These are phyloP conservation scores for Sipha maydis DNA, from an alignment of 2,888 invertebrate species.

Conservation along the genomic window DNA sequence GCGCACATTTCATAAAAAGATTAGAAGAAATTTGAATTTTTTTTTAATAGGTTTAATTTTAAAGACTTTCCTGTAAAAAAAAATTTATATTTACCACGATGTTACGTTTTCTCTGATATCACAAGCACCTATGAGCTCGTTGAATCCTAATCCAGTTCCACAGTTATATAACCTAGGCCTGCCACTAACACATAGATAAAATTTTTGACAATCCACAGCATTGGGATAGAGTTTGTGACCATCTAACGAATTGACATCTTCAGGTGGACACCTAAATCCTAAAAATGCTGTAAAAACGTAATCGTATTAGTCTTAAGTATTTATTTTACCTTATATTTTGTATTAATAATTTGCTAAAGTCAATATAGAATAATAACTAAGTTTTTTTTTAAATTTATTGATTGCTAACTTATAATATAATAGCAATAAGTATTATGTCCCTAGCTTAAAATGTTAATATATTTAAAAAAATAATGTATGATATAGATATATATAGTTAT, in stretches of 20 bases:
- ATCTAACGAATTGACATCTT: slow-evolving; percentile 69
- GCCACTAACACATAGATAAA: slow-evolving; percentile 79
- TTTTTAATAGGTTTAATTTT: neutral
- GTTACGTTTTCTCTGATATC: slow-evolving; percentile 82
- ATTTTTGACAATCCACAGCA: slow-evolving; percentile 77
- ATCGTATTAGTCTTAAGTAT: neutral
- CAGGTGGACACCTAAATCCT: slow-evolving; percentile 80
- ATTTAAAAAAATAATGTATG: no score
- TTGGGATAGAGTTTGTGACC: slow-evolving; percentile 67
- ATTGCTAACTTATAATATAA: no score
- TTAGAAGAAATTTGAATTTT: neutral
- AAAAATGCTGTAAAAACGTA: slow-evolving; percentile 73
- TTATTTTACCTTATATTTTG: no score
- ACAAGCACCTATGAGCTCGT: slow-evolving; percentile 77
- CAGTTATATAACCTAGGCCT: slow-evolving; percentile 81
- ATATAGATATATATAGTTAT: neutral
- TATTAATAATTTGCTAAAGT: neutral
- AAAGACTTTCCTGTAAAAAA: neutral
- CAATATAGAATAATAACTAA: neutral
- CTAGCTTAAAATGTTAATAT: no score
- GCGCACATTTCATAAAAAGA: neutral
- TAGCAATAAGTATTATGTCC: no score
- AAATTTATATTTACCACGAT: slow-evolving; percentile 70
- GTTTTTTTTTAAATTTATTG: neutral
- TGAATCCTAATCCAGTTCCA: slow-evolving; percentile 81